A percentile compares a stretch with the other conserved stretches of the same genome.
Evolutionary conservation across 2,888 invertebrate genomes (phyloP).

Genomic region (Watsonalla binaria): DNA sequence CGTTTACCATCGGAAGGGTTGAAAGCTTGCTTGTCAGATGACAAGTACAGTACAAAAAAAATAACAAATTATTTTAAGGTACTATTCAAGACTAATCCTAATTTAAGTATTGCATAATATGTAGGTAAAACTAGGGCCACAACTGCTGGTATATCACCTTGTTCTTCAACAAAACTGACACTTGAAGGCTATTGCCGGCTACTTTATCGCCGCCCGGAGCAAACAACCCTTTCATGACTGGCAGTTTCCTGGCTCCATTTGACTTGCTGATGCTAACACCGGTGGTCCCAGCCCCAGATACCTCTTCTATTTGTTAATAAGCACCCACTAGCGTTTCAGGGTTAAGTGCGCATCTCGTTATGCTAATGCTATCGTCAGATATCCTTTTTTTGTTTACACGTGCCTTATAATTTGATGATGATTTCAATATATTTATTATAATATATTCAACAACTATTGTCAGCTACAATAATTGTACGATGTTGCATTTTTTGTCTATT

Average conservation of each 20-base stretch:
- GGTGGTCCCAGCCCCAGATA: slow-evolving; percentile 50
- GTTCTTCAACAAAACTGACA: neutral
- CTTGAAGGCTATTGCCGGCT: slow-evolving; percentile 5
- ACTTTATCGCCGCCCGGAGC: slow-evolving; percentile 9
- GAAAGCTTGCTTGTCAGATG: too few species aligned
- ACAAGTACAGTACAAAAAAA: too few species aligned
- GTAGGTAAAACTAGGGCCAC: too few species aligned
- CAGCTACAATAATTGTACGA: neutral
- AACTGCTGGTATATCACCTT: too few species aligned
- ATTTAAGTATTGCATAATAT: too few species aligned
- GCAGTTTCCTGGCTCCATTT: slow-evolving; percentile 48
- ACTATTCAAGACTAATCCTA: too few species aligned
- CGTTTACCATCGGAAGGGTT: too few species aligned
- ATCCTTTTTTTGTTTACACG: slow-evolving; percentile 16
- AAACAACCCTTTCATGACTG: slow-evolving; percentile 46
- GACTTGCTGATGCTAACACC: slow-evolving; percentile 66
- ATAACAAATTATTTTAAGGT: too few species aligned
- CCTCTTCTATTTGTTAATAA: slow-evolving; percentile 62
- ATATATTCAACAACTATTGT: slow-evolving; percentile 18
- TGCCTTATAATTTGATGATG: slow-evolving; percentile 13
- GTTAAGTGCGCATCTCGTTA: slow-evolving; percentile 33
- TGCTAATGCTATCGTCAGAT: slow-evolving; percentile 27
- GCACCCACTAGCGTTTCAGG: slow-evolving; percentile 33
- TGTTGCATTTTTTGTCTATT: neutral
- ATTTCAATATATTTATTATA: neutral